Conservation (phyloP, 2,797 vertebrate species). For the Etheostoma perlongum region DNA sequence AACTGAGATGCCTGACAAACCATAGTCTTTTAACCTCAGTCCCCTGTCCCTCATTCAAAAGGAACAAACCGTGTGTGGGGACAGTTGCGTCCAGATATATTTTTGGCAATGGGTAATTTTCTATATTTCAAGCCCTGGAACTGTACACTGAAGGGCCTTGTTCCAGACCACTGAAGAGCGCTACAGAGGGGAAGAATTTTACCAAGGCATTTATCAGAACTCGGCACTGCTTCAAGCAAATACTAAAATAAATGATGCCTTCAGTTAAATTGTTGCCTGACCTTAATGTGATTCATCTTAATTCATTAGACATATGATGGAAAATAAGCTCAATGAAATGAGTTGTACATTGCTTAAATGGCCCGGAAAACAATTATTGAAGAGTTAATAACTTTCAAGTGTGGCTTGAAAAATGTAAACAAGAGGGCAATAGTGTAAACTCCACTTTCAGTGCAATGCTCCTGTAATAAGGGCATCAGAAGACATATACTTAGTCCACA, state of each 20-base stretch:
- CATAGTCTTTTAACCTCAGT: conserved; percentile 39
- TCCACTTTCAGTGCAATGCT: not conserved
- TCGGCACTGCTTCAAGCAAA: conserved; percentile 41
- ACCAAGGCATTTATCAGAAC: conserved; percentile 47
- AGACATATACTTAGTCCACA: conserved; percentile 9
- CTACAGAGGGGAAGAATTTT: conserved; percentile 50
- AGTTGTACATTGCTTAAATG: conserved; percentile 38
- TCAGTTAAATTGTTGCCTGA: conserved; percentile 27
- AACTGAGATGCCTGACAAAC: conserved; percentile 38
- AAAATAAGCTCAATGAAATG: conserved; percentile 36
- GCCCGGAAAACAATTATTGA: conserved; percentile 57
- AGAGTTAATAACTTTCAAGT: conserved; percentile 45
- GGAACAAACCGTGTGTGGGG: conserved; percentile 43
- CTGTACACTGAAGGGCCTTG: conserved; percentile 32
- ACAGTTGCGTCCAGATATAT: conserved; percentile 42
- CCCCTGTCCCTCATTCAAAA: conserved; percentile 40
- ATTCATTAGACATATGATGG: conserved; percentile 42
- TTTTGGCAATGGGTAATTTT: conserved; percentile 68
- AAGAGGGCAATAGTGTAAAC: conserved; percentile 28
- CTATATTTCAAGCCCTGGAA: conserved; percentile 51
- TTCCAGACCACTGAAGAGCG: conserved; percentile 60
- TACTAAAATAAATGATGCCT: conserved; percentile 63
- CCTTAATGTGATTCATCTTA: conserved; percentile 51
- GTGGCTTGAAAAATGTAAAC: conserved; percentile 27
- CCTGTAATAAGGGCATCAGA: conserved; percentile 5